These are phyloP conservation scores for Petrocephalus microphthalmus DNA, from an alignment of 2,113 vertebrate species.

Conservation along the genomic window DNA sequence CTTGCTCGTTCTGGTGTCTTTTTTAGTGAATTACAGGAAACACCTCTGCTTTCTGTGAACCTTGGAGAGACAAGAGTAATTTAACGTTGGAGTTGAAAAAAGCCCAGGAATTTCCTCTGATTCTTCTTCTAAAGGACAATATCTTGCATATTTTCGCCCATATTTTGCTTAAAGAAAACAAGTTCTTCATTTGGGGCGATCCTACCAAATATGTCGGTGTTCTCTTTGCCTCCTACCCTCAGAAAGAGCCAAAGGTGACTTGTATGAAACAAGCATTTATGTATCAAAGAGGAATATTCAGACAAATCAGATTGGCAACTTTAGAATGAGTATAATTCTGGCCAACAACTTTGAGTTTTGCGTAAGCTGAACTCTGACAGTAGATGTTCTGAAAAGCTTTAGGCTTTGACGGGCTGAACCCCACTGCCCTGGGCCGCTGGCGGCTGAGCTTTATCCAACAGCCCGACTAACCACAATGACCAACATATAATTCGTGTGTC, in stretches of 20 bases:
- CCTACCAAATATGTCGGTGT: background rate
- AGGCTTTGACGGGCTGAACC: background rate
- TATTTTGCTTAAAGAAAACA: conserved; percentile 32
- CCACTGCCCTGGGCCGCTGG: background rate
- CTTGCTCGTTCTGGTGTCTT: conserved; percentile 12
- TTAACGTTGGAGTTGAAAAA: conserved; percentile 41
- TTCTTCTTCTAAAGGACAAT: conserved; percentile 35
- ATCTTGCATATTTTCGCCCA: conserved; percentile 26
- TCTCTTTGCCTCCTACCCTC: background rate
- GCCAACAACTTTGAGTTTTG: background rate
- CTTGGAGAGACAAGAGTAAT: conserved; percentile 33
- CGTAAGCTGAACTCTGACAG: background rate
- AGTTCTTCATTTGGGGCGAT: background rate
- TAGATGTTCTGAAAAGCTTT: background rate
- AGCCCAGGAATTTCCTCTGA: conserved; percentile 41
- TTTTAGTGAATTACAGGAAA: conserved; percentile 48
- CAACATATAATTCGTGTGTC: background rate
- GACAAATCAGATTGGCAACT: background rate
- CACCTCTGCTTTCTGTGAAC: conserved; percentile 30
- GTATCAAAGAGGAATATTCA: background rate
- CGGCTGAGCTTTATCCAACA: background rate
- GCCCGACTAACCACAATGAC: background rate
- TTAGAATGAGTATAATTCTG: background rate
- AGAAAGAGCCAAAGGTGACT: background rate
- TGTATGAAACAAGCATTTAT: background rate